A percentile compares a stretch with the other conserved stretches of the same genome.
Conservation (phyloP, 2,113 vertebrate species). For the Mustelus asterias region DNA sequence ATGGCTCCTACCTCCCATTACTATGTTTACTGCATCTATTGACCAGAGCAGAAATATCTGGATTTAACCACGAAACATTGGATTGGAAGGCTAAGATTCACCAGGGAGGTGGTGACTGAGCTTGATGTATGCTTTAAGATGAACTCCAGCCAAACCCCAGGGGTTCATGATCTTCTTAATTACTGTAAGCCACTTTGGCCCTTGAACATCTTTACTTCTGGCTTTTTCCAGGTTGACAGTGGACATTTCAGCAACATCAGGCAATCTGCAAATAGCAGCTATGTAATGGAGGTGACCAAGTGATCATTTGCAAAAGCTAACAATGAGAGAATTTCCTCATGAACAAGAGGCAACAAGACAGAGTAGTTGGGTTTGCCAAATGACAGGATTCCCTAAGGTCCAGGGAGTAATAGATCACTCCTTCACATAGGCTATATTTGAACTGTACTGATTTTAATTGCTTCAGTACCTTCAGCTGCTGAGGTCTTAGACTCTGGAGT, state of each 20-base stretch:
- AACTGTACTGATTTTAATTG: background rate
- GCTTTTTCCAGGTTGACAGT: background rate
- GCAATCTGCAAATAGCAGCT: background rate
- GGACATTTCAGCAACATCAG: background rate
- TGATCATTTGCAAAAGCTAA: background rate
- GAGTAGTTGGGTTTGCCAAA: background rate
- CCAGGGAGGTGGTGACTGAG: background rate
- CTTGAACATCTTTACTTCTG: background rate
- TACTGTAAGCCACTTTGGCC: background rate
- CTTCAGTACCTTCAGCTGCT: background rate
- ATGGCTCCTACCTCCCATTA: background rate
- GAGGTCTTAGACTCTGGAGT: background rate
- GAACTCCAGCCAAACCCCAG: background rate
- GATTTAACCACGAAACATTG: background rate
- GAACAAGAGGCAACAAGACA: background rate
- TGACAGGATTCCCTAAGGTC: background rate
- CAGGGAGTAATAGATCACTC: background rate
- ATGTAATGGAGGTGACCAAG: background rate
- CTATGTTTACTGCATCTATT: background rate
- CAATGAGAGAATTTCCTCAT: background rate
- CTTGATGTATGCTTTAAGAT: background rate
- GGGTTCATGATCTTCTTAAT: background rate
- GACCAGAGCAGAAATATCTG: background rate
- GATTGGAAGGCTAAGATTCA: background rate
- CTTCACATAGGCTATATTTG: background rate